Conservation (phyloP, 2,797 vertebrate species). For the Botia almorhae region DNA sequence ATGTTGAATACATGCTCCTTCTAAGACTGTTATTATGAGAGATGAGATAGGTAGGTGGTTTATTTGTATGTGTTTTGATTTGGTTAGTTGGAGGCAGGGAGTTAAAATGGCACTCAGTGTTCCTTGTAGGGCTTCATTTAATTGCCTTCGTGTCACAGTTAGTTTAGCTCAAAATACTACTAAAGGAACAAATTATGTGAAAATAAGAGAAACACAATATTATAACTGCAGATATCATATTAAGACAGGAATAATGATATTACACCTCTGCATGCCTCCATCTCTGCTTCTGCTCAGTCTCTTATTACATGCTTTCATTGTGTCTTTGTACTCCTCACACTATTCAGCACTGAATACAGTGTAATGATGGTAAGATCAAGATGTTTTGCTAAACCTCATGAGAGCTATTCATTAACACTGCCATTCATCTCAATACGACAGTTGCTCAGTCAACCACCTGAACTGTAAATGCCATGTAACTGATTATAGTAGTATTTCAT, state of each 20-base stretch:
- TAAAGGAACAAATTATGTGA: conserved; percentile 17
- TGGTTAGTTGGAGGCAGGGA: conserved; percentile 43
- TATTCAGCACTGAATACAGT: background rate
- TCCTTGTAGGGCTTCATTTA: conserved; percentile 43
- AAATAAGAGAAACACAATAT: conserved; percentile 31
- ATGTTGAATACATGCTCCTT: background rate
- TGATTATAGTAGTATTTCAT: too few species aligned
- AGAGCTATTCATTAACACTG: background rate
- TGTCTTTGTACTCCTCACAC: background rate
- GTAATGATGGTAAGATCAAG: background rate
- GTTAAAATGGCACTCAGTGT: conserved; percentile 39
- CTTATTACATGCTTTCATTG: background rate
- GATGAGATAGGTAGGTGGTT: conserved; percentile 32
- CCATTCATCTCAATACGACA: background rate
- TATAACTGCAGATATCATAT: conserved; percentile 23
- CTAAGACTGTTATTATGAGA: background rate
- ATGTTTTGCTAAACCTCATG: background rate
- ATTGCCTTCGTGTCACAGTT: conserved; percentile 53
- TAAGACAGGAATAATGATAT: conserved; percentile 5
- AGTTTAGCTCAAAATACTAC: conserved; percentile 47
- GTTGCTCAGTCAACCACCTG: background rate
- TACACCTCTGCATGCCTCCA: background rate
- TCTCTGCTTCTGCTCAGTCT: conserved; percentile 22
- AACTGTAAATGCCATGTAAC: too few species aligned
- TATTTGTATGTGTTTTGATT: conserved; percentile 52